phyloP scores from a whole-genome alignment of 2,888 invertebrate genomes.

The Perithous albicinctus region DNA sequence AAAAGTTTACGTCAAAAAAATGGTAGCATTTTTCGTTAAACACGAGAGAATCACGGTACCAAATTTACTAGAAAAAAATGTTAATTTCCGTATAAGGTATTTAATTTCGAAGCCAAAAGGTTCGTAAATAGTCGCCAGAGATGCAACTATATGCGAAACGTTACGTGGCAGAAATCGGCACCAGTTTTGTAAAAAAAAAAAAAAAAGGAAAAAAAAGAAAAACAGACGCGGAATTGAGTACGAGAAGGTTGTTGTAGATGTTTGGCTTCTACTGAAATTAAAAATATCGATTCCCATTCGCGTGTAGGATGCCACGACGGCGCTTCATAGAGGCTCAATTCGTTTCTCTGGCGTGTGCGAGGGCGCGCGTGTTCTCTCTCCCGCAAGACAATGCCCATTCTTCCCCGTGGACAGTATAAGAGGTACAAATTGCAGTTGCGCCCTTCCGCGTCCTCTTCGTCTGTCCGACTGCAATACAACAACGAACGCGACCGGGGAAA shows the following conservation, averaged over 20 bases:
- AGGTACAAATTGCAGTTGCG: constrained; percentile 84
- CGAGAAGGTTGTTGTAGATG: constrained; percentile 75
- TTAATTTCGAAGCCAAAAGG: constrained; percentile 26
- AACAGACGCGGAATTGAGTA: constrained; percentile 55
- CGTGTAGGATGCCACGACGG: constrained; percentile 73
- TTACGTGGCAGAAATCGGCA: constrained; percentile 26
- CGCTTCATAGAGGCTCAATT: constrained; percentile 83
- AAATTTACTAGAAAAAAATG: constrained; percentile 14
- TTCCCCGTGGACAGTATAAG: constrained; percentile 83
- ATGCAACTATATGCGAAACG: constrained; percentile 43
- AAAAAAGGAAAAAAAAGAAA: constrained; percentile 16
- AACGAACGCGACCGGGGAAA: constrained; percentile 35
- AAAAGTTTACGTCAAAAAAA: constrained; percentile 17
- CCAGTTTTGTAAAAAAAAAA: constrained; percentile 33
- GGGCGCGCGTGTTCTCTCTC: constrained; percentile 72
- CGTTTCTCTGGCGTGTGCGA: constrained; percentile 76
- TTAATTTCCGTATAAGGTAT: constrained; percentile 7
- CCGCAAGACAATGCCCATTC: constrained; percentile 84
- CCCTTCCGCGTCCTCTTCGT: constrained; percentile 68
- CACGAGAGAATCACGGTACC: constrained; percentile 32
- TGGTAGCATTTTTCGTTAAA: constrained; percentile 11
- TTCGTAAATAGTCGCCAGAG: not conserved
- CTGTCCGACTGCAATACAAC: constrained; percentile 62
- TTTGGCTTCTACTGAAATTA: constrained; percentile 84
- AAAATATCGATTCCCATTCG: constrained; percentile 84